A percentile compares a stretch with the other conserved stretches of the same genome.
phyloP scores from a whole-genome alignment of 2,797 vertebrate genomes.

The Thaleichthys pacificus region DNA sequence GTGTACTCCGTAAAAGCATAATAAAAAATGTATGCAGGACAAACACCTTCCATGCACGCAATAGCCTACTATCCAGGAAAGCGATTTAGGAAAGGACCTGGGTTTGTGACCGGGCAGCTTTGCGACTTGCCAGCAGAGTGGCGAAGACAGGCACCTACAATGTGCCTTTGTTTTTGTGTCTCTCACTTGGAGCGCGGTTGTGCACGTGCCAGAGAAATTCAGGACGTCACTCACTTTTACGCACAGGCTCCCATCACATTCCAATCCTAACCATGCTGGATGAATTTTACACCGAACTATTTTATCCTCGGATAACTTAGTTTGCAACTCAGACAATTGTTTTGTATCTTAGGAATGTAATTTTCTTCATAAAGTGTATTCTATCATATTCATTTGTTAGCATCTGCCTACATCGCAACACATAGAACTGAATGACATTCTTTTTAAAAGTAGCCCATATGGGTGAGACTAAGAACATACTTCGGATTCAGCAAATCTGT shows the following conservation, averaged over 20 bases:
- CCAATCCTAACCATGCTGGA: neutral
- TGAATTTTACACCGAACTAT: too few species aligned
- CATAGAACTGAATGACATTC: too few species aligned
- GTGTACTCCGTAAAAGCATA: neutral
- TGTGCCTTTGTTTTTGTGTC: slow-evolving; percentile 93
- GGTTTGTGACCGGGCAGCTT: slow-evolving; percentile 40
- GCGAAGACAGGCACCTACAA: slow-evolving; percentile 70
- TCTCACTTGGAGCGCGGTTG: slow-evolving; percentile 64
- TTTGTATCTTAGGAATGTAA: too few species aligned
- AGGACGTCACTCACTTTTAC: slow-evolving; percentile 43
- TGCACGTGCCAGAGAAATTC: slow-evolving; percentile 67
- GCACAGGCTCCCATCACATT: slow-evolving; percentile 32
- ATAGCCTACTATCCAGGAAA: neutral
- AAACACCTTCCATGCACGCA: neutral
- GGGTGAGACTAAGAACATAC: too few species aligned
- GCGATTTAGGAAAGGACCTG: slow-evolving; percentile 16
- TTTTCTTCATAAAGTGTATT: too few species aligned
- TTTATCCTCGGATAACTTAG: too few species aligned
- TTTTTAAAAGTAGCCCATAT: too few species aligned
- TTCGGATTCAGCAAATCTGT: too few species aligned
- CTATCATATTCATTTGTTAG: too few species aligned
- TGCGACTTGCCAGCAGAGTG: slow-evolving; percentile 45
- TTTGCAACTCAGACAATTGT: too few species aligned
- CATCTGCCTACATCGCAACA: too few species aligned
- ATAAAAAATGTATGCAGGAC: neutral